Evolutionary conservation across 2,888 invertebrate genomes (phyloP).

Genomic region (Resseliella maxima): DNA sequence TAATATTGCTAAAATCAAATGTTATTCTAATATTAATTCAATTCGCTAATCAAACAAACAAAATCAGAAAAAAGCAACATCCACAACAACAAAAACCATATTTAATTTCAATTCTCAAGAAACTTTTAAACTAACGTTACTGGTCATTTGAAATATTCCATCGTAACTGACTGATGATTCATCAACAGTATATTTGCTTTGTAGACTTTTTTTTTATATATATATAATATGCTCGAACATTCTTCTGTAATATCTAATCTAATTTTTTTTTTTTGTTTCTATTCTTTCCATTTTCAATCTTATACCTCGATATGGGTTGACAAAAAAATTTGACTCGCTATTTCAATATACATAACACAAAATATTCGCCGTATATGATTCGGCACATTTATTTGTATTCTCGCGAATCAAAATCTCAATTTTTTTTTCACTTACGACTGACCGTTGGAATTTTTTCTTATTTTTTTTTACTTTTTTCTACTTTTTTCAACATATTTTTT

Average conservation of each 20-base stretch:
- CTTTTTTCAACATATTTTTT: no score
- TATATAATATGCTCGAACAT: no score
- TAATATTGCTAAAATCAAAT: conserved; percentile 60
- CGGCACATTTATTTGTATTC: not conserved
- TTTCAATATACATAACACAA: not conserved
- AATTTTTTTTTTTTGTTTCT: not conserved
- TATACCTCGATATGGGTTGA: not conserved
- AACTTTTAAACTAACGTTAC: no score
- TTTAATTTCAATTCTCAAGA: not conserved
- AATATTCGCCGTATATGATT: not conserved
- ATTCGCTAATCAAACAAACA: not conserved
- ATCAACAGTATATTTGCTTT: no score
- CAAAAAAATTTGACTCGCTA: not conserved
- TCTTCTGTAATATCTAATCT: conserved; percentile 41
- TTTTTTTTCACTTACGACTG: no score
- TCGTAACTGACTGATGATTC: no score
- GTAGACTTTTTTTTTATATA: no score
- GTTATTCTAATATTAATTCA: conserved; percentile 32
- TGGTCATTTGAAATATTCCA: no score
- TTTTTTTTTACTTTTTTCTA: no score
- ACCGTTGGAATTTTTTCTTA: no score
- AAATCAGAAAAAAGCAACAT: not conserved
- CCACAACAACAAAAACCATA: no score
- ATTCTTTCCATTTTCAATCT: not conserved
- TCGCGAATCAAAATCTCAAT: no score